Percentiles rank a stretch among this genome's conserved stretches.
Conservation (phyloP, 2,888 invertebrate genomes). For the Trichogramma dendrolimi region DNA sequence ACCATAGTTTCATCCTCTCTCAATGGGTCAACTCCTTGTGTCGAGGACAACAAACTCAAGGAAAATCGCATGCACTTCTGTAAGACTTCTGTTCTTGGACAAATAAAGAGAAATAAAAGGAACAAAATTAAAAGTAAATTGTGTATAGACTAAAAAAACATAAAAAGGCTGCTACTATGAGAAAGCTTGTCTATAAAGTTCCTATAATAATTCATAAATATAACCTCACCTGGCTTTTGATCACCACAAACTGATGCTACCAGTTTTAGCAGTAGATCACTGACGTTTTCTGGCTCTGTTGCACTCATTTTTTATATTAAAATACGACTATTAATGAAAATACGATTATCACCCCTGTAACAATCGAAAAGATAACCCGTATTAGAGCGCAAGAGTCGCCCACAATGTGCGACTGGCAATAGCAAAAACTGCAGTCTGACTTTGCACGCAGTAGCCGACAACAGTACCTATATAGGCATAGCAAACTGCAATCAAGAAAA, state of each 20-base stretch:
- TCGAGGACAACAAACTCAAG: slow-evolving; percentile 44
- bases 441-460: no score
- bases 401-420: no score
- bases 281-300: slow-evolving; percentile 43
- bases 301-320: slow-evolving; percentile 36
- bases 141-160: neutral
- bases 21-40: slow-evolving; percentile 41
- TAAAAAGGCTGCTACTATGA: neutral
- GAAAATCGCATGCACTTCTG: slow-evolving; percentile 44
- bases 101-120: slow-evolving; percentile 8
- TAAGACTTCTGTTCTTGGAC: slow-evolving; percentile 35
- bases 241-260: slow-evolving; percentile 47
- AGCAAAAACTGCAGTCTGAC: no score
- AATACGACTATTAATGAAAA: neutral
- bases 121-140: neutral
- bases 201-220: neutral
- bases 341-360: neutral
- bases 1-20: slow-evolving; percentile 45
- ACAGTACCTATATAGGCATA: no score
- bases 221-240: slow-evolving; percentile 46
- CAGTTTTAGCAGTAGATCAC: slow-evolving; percentile 47
- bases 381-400: no score
- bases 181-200: no score
- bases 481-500: no score
- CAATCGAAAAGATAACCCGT: no score